Conservation (phyloP, 2,888 invertebrate species). For the Tuta absoluta region DNA sequence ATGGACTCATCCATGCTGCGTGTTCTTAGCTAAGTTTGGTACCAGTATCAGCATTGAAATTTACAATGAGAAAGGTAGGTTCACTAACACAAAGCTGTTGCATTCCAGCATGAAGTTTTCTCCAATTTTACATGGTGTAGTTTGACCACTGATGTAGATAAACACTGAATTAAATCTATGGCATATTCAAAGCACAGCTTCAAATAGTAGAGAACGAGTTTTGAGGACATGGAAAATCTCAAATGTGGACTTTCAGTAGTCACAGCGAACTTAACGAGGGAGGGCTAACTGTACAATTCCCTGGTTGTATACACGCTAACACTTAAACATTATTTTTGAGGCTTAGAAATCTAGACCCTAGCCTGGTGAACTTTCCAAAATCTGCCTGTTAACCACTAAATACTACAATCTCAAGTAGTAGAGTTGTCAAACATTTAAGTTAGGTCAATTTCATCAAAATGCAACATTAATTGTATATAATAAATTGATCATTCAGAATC, state of each 20-base stretch:
- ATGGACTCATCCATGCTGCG: conserved; percentile 47
- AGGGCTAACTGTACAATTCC: conserved; percentile 82
- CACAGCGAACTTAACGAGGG: conserved; percentile 81
- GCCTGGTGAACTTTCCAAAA: conserved; percentile 79
- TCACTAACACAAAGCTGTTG: conserved; percentile 70
- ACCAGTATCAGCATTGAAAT: conserved; percentile 77
- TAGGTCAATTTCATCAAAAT: conserved; percentile 58
- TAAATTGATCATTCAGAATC: background rate
- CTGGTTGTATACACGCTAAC: conserved; percentile 78
- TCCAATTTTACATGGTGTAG: conserved; percentile 76
- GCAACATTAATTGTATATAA: conserved; percentile 32
- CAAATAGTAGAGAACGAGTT: conserved; percentile 52
- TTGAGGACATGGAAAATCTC: conserved; percentile 66
- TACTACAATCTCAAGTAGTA: conserved; percentile 56
- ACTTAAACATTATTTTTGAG: conserved; percentile 79
- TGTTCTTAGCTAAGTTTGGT: conserved; percentile 75
- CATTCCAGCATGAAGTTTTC: conserved; percentile 58
- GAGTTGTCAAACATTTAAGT: conserved; percentile 53
- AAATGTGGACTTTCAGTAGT: conserved; percentile 75
- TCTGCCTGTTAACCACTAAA: conserved; percentile 64
- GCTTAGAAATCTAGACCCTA: conserved; percentile 76
- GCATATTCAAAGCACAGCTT: conserved; percentile 73
- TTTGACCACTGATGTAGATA: conserved; percentile 70
- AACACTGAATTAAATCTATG: conserved; percentile 57
- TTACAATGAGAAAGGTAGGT: conserved; percentile 80